These are phyloP conservation scores for Antheraea mylitta DNA, from an alignment of 1,140 invertebrate genomes.

Conservation along the genomic window DNA sequence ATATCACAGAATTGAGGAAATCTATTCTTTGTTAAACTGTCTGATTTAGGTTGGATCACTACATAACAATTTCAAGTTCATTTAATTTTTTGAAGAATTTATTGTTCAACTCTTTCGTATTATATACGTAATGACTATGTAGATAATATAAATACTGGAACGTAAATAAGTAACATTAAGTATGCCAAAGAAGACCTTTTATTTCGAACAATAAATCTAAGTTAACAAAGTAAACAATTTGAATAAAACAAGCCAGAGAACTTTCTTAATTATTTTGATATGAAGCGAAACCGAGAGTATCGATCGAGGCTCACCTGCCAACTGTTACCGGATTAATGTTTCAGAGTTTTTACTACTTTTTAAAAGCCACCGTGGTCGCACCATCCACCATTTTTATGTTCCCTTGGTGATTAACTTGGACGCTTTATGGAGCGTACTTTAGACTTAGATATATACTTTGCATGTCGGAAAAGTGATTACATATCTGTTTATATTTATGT, in stretches of 20 bases:
- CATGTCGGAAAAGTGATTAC: neutral
- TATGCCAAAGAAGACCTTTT: neutral
- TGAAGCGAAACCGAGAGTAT: slow-evolving; percentile 35
- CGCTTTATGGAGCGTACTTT: slow-evolving; percentile 19
- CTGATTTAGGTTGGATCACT: no score
- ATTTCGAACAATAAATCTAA: neutral
- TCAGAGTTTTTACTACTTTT: slow-evolving; percentile 62
- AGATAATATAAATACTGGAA: no score
- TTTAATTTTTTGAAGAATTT: no score
- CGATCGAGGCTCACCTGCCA: slow-evolving; percentile 51
- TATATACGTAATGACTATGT: no score
- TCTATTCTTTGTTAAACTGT: no score
- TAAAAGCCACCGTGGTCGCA: slow-evolving; percentile 40
- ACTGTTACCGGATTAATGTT: slow-evolving; percentile 53
- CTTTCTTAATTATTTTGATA: slow-evolving; percentile 45
- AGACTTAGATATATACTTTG: slow-evolving; percentile 13
- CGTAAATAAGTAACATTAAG: neutral
- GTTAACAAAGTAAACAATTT: slow-evolving; percentile 20
- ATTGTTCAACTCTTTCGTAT: no score
- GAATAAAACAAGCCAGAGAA: slow-evolving; percentile 25
- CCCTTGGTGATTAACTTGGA: slow-evolving; percentile 29
- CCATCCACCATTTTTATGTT: slow-evolving; percentile 44
- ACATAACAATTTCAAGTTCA: no score
- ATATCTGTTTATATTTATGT: no score
- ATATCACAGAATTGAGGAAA: no score